These are phyloP conservation scores for Calliopum simillimum DNA, from an alignment of 2,888 invertebrate species.

Conservation along the genomic window DNA sequence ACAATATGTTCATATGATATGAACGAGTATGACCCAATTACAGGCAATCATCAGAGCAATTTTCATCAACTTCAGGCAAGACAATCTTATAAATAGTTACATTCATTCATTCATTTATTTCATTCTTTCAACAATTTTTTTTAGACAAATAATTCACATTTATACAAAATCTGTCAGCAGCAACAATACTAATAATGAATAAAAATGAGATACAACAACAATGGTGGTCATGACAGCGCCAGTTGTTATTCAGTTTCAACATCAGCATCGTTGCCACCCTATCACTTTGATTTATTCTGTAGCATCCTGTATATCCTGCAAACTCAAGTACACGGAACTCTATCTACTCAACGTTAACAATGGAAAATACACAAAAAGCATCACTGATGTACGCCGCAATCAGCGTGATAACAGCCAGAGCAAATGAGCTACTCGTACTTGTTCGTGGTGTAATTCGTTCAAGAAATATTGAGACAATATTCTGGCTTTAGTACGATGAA, in stretches of 20 bases:
- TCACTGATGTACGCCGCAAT: conserved; percentile 12
- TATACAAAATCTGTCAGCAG: conserved; percentile 26
- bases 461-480: conserved; percentile 22
- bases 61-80: conserved; percentile 2
- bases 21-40: conserved; percentile 36
- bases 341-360: neutral
- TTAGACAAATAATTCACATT: conserved; percentile 24
- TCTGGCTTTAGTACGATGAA: neutral
- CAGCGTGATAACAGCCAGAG: conserved; percentile 26
- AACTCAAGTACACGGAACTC: neutral
- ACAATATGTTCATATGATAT: too few species aligned
- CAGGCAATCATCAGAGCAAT: conserved; percentile 19
- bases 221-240: conserved; percentile 40
- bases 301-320: neutral
- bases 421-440: conserved; percentile 19
- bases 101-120: neutral
- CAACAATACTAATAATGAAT: conserved; percentile 18
- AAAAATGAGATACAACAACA: conserved; percentile 14
- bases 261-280: neutral
- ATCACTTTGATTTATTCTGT: neutral
- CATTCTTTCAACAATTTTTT: too few species aligned
- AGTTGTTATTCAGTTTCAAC: neutral
- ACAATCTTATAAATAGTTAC: neutral
- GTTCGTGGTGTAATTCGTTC: neutral
- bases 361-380: neutral